Evolutionary conservation across 2,888 invertebrate species (phyloP).

Genomic region (Cecidostiba fungosa): DNA sequence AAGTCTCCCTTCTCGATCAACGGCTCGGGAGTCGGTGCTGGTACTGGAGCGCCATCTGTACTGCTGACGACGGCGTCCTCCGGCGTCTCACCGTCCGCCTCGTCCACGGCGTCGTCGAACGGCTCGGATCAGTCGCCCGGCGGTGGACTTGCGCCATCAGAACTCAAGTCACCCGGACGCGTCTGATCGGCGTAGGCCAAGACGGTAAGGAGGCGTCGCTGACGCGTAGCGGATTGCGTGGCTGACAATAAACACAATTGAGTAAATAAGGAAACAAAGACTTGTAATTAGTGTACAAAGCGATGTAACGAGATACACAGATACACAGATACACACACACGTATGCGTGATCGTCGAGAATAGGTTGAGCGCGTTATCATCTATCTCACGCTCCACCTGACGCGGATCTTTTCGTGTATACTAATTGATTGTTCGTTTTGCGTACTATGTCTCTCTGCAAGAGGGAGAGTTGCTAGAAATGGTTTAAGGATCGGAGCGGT

Average conservation of each 20-base stretch:
- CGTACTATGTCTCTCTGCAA: conserved; percentile 42
- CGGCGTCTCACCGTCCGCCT: conserved; percentile 82
- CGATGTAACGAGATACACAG: conserved; percentile 19
- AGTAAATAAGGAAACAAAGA: conserved; percentile 67
- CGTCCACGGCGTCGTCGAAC: conserved; percentile 82
- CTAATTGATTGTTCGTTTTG: conserved; percentile 14
- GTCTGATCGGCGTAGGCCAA: conserved; percentile 72
- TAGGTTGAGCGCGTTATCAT: conserved; percentile 47
- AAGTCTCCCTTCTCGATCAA: conserved; percentile 75
- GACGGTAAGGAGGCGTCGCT: conserved; percentile 23
- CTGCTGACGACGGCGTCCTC: conserved; percentile 82
- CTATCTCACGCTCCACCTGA: conserved; percentile 36
- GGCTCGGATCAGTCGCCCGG: conserved; percentile 78
- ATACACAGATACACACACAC: not conserved
- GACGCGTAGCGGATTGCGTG: conserved; percentile 65
- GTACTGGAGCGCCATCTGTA: conserved; percentile 82
- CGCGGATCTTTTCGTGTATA: conserved; percentile 14
- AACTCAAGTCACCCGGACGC: conserved; percentile 78
- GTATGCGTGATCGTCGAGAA: conserved; percentile 39
- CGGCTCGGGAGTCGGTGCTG: conserved; percentile 78
- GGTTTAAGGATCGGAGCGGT: conserved; percentile 23
- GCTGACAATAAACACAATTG: conserved; percentile 75
- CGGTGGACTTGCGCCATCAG: conserved; percentile 73
- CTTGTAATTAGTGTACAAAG: conserved; percentile 80
- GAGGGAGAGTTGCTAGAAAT: conserved; percentile 38